Evolutionary conservation across 1,140 invertebrate genomes (phyloP), one percentile per base, ranked within the genome.

Genomic region (Drosophila sulfurigaster): DNA sequence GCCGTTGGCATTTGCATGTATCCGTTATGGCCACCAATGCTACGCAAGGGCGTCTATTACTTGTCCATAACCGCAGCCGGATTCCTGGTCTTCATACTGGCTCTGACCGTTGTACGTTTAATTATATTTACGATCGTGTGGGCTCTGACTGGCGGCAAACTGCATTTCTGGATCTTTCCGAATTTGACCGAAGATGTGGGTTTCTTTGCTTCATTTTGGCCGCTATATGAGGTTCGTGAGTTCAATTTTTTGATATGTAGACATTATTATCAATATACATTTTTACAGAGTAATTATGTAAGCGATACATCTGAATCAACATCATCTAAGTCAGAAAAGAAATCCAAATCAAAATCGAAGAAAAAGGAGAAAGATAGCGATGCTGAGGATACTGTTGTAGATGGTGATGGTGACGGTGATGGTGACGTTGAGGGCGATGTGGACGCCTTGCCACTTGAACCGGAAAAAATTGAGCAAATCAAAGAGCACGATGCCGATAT

Each of bases 151-250:
- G 93, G 98, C 60, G 98, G 98, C 2, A 95, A 96, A 91, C 96
- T 99, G 93, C 98, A 99, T 91, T 95, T 99, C 58, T 99, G 99
- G 98, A 94, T 99, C 57, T 94, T 99, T 69, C 99, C 99, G 0
- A 99, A 99, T 94, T 94, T 99, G 16, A 99, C 98, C 1, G 99
- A 99, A 93, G 99, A 99, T 94, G 99, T 99, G 51, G 98, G 99
- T 38, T 99, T 99, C 94, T 97, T 99, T 67, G 98, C 99, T 45
- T 99, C 98, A 1, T 99, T 99, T 93, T 98, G 97, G 96, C 99
- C 99, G 28, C 94, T 99, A 1, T 99, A 99, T 94, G 96, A 97
- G 93, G 97, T 97, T 93, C 93, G 85, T 92, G 15, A 0, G 8
- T 3, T 20, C 8, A 25, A 6, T 4, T 5, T 43, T 1, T 57